Conservation (phyloP, 35 echinoderm and acorn worm genomes). For the Lytechinus variegatus region DNA sequence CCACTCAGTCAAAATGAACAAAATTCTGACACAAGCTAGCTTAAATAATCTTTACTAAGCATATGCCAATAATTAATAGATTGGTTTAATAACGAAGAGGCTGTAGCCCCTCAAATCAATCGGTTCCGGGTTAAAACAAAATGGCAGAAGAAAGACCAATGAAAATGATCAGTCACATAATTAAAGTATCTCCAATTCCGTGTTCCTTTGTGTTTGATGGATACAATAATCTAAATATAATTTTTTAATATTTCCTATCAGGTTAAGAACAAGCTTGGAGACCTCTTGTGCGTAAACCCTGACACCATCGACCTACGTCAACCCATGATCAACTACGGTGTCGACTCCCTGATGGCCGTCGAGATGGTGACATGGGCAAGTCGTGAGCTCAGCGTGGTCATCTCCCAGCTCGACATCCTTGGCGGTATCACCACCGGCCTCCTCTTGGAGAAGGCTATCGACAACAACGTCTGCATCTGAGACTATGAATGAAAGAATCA, state of each 20-base stretch:
- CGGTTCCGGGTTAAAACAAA: too few relatives aligned
- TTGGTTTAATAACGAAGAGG: too few relatives aligned
- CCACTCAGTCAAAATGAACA: too few relatives aligned
- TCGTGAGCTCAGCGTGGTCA: constrained; percentile 80
- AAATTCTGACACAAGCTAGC: too few relatives aligned
- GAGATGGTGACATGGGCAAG: constrained; percentile 98
- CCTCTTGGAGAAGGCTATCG: constrained; percentile 84
- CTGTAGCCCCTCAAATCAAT: too few relatives aligned
- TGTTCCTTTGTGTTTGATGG: too few relatives aligned
- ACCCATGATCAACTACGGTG: constrained; percentile 96
- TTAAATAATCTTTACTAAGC: too few relatives aligned
- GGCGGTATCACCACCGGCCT: constrained; percentile 86
- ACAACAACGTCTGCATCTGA: constrained; percentile 71
- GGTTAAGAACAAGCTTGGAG: constrained; percentile 80
- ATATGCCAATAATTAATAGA: too few relatives aligned
- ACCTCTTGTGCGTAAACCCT: constrained; percentile 79
- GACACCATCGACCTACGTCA: constrained; percentile 82
- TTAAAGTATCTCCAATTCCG: too few relatives aligned
- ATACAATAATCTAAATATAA: too few relatives aligned
- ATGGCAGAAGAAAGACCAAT: too few relatives aligned
- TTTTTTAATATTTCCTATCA: not conserved
- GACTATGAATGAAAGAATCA: not conserved
- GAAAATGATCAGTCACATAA: too few relatives aligned
- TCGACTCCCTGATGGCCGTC: constrained; percentile 95
- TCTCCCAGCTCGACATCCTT: constrained; percentile 91